Conservation (phyloP, 2,113 vertebrate genomes). For the Phylloscopus whistleri region DNA sequence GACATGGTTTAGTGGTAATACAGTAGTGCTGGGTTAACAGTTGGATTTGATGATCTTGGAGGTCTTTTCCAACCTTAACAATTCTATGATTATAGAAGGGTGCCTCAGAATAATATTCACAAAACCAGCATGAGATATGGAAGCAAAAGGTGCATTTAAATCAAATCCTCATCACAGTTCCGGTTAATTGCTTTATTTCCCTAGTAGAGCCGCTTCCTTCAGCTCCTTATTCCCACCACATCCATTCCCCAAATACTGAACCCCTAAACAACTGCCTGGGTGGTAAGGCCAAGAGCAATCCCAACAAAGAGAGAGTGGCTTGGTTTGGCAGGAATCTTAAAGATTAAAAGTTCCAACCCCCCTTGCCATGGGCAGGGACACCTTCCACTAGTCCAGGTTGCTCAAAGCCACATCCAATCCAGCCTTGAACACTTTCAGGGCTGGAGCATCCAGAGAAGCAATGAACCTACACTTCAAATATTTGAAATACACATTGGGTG, state of each 20-base stretch:
- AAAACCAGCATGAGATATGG: background rate
- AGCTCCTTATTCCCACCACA: background rate
- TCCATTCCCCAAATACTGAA: background rate
- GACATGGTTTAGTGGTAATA: background rate
- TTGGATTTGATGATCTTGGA: background rate
- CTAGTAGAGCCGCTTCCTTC: accelerated
- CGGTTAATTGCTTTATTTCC: background rate
- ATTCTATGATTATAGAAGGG: background rate
- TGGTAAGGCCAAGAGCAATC: background rate
- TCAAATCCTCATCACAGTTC: background rate
- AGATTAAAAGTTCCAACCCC: background rate
- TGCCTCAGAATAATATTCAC: background rate
- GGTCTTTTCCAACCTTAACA: background rate
- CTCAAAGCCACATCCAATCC: background rate
- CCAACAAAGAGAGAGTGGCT: background rate
- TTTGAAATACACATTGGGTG: accelerated
- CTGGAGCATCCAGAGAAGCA: background rate
- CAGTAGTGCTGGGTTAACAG: background rate
- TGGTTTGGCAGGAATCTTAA: background rate
- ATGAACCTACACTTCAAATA: background rate
- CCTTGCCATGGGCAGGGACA: background rate
- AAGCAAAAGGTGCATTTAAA: background rate
- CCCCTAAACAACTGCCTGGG: background rate
- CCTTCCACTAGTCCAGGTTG: background rate
- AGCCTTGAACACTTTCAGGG: background rate